Evolutionary conservation across 2,113 vertebrate species (phyloP).

Genomic region (Tor tambroides): DNA sequence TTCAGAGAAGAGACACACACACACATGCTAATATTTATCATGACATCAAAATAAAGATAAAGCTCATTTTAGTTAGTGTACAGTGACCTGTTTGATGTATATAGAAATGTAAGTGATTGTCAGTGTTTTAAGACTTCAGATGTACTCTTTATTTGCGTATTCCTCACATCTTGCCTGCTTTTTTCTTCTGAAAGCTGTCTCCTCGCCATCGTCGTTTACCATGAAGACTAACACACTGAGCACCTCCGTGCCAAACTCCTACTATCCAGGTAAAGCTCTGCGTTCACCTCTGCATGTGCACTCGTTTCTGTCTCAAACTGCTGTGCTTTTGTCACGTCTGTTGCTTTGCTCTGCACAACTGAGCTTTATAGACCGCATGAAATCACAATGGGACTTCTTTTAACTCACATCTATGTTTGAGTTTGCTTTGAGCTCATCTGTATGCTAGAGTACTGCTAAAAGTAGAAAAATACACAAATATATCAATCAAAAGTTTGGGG

Average conservation of each 20-base stretch:
- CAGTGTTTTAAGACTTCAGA: slow-evolving; percentile 8
- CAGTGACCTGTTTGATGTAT: no score
- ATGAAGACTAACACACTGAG: slow-evolving; percentile 96
- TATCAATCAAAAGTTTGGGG: no score
- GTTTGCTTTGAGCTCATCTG: no score
- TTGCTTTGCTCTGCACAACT: neutral
- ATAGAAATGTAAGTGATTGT: neutral
- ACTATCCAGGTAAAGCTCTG: slow-evolving; percentile 91
- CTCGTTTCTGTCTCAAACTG: neutral
- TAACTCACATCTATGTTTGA: no score
- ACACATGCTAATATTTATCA: no score
- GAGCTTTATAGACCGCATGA: neutral
- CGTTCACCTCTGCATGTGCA: neutral
- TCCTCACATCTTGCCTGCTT: slow-evolving; percentile 26
- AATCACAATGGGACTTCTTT: neutral
- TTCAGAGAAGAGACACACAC: no score
- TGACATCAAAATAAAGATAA: no score
- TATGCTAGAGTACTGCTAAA: no score
- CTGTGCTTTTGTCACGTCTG: neutral
- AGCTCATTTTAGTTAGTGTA: no score
- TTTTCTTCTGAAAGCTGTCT: slow-evolving; percentile 80
- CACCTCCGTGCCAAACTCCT: slow-evolving; percentile 91
- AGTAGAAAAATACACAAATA: no score
- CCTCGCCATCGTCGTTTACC: slow-evolving; percentile 94
- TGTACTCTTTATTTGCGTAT: neutral